Percentiles rank a stretch among this genome's conserved stretches.
Evolutionary conservation across 1,140 invertebrate genomes (phyloP).

Genomic region (Pachypeltis micranthus): DNA sequence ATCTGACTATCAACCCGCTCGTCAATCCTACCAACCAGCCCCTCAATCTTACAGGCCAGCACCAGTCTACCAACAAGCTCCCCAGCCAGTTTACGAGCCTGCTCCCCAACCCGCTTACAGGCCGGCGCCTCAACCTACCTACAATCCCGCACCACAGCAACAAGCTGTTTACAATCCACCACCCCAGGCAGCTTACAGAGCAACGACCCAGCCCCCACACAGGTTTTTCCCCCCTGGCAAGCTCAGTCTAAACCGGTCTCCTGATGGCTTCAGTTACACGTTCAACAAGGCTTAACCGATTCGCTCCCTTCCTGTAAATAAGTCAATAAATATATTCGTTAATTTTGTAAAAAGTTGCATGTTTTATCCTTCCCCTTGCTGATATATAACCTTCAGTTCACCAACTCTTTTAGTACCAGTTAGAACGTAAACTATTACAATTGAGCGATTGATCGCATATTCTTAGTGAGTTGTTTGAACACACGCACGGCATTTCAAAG

Average conservation of each 20-base stretch:
- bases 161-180: conserved; percentile 30
- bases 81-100: conserved; percentile 20
- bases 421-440: neutral
- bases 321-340: conserved; percentile 8
- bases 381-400: neutral
- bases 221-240: conserved; percentile 71
- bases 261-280: conserved; percentile 69
- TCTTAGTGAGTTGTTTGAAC: neutral
- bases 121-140: conserved; percentile 38
- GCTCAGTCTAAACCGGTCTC: conserved; percentile 66
- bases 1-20: conserved; percentile 15
- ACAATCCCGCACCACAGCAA: conserved; percentile 44
- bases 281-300: conserved; percentile 47
- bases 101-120: conserved; percentile 46
- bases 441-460: neutral
- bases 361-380: too few relatives aligned
- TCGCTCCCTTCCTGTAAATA: neutral
- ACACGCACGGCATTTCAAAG: neutral
- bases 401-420: neutral
- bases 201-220: conserved; percentile 51
- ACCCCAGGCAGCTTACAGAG: conserved; percentile 24
- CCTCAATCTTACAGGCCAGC: conserved; percentile 14
- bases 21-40: conserved; percentile 12
- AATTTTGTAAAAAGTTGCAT: too few relatives aligned
- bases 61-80: conserved; percentile 6